Percentiles rank a stretch among this genome's conserved stretches.
Conservation (phyloP, 2,888 invertebrate species). For the Lycophotia porphyrea region DNA sequence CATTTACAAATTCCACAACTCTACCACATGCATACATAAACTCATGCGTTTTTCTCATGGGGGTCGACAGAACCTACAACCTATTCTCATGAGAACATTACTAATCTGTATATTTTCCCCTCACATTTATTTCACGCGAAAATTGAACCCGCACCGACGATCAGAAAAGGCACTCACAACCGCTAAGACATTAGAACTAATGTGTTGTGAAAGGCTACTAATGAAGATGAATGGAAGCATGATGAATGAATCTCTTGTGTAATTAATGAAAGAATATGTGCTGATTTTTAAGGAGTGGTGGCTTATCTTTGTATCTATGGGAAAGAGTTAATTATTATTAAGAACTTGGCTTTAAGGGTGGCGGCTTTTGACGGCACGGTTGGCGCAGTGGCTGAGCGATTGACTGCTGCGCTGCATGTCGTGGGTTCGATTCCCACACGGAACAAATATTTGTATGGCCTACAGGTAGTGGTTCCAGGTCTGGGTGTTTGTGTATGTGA, state of each 20-base stretch:
- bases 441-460: too few relatives aligned
- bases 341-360: not conserved
- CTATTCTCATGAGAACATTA: not conserved
- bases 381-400: too few relatives aligned
- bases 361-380: too few relatives aligned
- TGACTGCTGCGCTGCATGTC: too few relatives aligned
- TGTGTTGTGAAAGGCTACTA: slow-evolving; percentile 36
- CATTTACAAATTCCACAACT: too few relatives aligned
- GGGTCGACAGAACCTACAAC: not conserved
- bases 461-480: too few relatives aligned
- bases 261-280: slow-evolving; percentile 41
- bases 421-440: too few relatives aligned
- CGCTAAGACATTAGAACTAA: slow-evolving; percentile 35
- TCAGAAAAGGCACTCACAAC: not conserved
- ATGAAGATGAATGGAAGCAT: slow-evolving; percentile 50
- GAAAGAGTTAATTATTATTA: slow-evolving; percentile 5
- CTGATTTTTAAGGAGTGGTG: slow-evolving; percentile 16
- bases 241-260: slow-evolving; percentile 36
- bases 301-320: not conserved
- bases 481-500: too few relatives aligned
- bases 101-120: too few relatives aligned
- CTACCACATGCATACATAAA: too few relatives aligned
- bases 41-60: not conserved
- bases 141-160: slow-evolving; percentile 19
- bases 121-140: not conserved